Percentiles rank a stretch among this genome's conserved stretches.
Evolutionary conservation across 2,113 vertebrate genomes (phyloP).

Genomic region (Numida meleagris): DNA sequence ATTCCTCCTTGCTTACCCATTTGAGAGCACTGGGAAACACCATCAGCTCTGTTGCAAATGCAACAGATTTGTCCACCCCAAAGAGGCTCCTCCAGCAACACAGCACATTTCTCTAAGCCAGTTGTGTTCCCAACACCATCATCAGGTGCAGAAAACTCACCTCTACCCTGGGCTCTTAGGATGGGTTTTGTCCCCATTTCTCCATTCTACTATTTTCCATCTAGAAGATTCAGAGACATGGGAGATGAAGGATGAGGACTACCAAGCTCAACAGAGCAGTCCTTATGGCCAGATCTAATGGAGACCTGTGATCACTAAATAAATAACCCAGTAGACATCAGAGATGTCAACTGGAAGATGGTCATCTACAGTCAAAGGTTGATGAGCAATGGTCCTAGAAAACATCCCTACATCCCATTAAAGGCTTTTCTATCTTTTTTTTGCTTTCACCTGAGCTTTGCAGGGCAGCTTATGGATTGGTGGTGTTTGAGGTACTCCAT

Average conservation of each 20-base stretch:
- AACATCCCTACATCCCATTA: not conserved
- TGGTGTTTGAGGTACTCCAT: not conserved
- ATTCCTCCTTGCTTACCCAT: not conserved
- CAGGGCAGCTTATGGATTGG: not conserved
- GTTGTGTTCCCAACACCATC: not conserved
- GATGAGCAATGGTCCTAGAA: not conserved
- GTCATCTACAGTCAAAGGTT: too few relatives aligned
- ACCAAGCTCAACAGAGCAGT: not conserved
- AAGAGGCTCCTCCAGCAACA: not conserved
- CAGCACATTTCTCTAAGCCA: not conserved
- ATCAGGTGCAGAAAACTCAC: not conserved
- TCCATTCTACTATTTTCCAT: not conserved
- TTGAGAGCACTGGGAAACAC: not conserved
- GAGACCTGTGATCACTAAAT: not conserved
- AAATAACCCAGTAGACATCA: too few relatives aligned
- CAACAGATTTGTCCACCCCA: not conserved
- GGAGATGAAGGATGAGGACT: too few relatives aligned
- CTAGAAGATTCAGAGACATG: not conserved
- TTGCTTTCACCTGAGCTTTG: not conserved
- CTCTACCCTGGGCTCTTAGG: not conserved
- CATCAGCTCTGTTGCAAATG: not conserved
- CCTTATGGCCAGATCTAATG: not conserved
- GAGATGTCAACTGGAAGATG: too few relatives aligned
- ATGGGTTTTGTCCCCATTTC: not conserved
- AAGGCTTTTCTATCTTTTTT: not conserved